Conservation (phyloP, 1,140 invertebrate species). For the Luehdorfia chinensis region DNA sequence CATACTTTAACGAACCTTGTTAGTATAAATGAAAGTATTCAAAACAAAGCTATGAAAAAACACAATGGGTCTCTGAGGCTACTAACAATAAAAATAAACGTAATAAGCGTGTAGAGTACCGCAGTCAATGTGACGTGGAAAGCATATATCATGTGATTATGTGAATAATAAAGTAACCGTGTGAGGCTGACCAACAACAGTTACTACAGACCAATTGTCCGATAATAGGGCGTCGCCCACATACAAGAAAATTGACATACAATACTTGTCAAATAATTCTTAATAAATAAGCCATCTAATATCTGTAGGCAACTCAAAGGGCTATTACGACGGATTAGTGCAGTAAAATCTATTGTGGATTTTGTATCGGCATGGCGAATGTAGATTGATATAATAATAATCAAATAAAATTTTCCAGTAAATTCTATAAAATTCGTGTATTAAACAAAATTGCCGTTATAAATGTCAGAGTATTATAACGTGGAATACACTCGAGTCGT, state of each 20-base stretch:
- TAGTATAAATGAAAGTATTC: slow-evolving; percentile 10
- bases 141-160: slow-evolving; percentile 33
- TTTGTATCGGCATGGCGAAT: slow-evolving; percentile 1
- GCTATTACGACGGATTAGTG: slow-evolving; percentile 3
- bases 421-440: too few relatives aligned
- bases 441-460: too few relatives aligned
- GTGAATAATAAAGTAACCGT: slow-evolving; percentile 30
- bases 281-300: slow-evolving; percentile 47
- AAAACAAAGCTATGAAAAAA: slow-evolving; percentile 12
- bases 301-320: slow-evolving; percentile 3
- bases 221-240: slow-evolving; percentile 51
- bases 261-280: slow-evolving; percentile 73
- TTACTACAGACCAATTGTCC: slow-evolving; percentile 41
- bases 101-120: neutral
- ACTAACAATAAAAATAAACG: slow-evolving; percentile 6
- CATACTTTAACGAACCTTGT: slow-evolving; percentile 14
- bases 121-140: slow-evolving; percentile 16
- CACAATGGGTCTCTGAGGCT: neutral
- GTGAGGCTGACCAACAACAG: slow-evolving; percentile 32
- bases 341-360: slow-evolving; percentile 2
- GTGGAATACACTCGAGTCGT: too few relatives aligned
- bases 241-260: slow-evolving; percentile 68
- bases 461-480: too few relatives aligned
- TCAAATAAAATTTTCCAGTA: slow-evolving; percentile 1
- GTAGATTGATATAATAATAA: slow-evolving; percentile 12